Base-by-base conservation (phyloP, 1,140 invertebrate genomes). In the Drosophila setifemur region DNA sequence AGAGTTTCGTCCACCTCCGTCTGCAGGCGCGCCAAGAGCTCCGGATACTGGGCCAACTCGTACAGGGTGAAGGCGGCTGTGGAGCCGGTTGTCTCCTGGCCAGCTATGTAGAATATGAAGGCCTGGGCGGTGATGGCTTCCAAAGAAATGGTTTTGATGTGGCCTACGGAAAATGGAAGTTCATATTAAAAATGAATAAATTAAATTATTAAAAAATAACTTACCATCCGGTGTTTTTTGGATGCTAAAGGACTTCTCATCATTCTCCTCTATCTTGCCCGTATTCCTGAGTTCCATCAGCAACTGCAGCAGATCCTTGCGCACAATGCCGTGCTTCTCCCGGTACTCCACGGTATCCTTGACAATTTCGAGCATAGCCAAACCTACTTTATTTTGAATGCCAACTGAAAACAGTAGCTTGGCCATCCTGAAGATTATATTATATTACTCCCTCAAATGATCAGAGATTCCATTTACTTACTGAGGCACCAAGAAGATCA, bases 41-140 rank as follows among this genome's bases (percentile, higher is more conserved):
- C 91, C 1, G 91, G 91, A 81, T 94, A 91, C 29, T 91, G 83
- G 0, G 94, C 92, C 39, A 95, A 82, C 69, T 93, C 92, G 61
- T 93, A 94, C 0, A 93, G 57, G 1, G 92, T 91, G 53, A 93
- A 93, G 16, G 93, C 91, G 1, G 94, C 91, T 0, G 93, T 91
- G 1, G 92, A 92, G 1, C 93, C 92, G 0, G 94, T 94, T 0
- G 95, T 95, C 68, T 95, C 95, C 79, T 94, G 95, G n/a, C 95
- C 95, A 28, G 94, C 94, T 8, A 94, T 71, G 68, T 94, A 93
- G 70, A 95, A 94, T 4, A 94, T 91, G 31, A 94, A 93, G 0
- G 92, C 91, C 87, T 95, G 93, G 0, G 93, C 93, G 0, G 93
- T 91, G 11, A 92, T 90, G 19, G 91, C 68, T 49, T 92, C 91